Conservation (phyloP, 2,113 vertebrate genomes). For the Siphamia tubifer region DNA sequence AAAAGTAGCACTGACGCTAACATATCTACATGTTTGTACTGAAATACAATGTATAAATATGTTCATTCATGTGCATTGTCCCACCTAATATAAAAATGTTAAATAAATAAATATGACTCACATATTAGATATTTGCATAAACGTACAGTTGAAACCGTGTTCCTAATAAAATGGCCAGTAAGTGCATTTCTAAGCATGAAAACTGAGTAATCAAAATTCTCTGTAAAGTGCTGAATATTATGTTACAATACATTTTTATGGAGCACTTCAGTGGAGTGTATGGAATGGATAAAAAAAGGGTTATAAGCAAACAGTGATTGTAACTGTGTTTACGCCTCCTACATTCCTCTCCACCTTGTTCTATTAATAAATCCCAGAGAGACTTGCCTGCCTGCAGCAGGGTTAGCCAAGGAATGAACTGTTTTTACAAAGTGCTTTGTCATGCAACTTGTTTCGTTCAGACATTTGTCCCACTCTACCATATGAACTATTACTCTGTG, state of each 20-base stretch:
- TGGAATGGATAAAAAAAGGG: conserved; percentile 18
- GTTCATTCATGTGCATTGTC: too few relatives aligned
- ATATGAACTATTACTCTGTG: not conserved
- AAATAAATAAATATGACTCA: too few relatives aligned
- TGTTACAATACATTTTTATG: not conserved
- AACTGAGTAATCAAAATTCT: not conserved
- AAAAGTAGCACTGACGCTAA: too few relatives aligned
- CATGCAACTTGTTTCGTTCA: conserved; percentile 62
- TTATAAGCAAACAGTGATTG: conserved; percentile 31
- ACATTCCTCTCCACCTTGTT: conserved; percentile 36
- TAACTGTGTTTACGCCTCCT: conserved; percentile 41
- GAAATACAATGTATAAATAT: too few relatives aligned
- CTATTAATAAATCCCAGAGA: conserved; percentile 70
- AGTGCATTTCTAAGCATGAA: too few relatives aligned
- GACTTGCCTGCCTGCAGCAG: conserved; percentile 35
- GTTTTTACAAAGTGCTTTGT: conserved; percentile 67
- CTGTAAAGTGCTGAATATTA: not conserved
- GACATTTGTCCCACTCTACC: conserved; percentile 10
- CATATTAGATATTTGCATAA: too few relatives aligned
- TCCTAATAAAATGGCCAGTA: too few relatives aligned
- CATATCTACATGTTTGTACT: too few relatives aligned
- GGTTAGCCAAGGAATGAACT: conserved; percentile 40
- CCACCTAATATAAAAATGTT: too few relatives aligned
- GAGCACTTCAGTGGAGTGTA: too few relatives aligned
- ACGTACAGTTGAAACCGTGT: too few relatives aligned